Percentiles rank a stretch among this genome's conserved stretches.
Conservation (phyloP, 2,888 invertebrate species). For the Cheilosia scutellata region DNA sequence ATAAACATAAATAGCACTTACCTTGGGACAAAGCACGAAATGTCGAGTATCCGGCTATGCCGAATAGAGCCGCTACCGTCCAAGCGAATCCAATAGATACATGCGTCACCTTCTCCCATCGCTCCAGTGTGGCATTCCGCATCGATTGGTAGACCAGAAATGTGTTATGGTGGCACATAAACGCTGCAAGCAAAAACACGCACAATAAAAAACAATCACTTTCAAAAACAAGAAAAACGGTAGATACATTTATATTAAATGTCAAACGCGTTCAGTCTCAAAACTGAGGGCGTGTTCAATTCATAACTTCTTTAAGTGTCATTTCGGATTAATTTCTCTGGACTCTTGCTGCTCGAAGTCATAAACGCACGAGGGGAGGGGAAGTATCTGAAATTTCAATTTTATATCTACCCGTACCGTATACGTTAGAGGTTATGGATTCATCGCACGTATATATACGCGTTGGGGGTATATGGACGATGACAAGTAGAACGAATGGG, state of each 20-base stretch:
- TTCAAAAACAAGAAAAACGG: not conserved
- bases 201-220: constrained; percentile 32
- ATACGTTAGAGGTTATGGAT: constrained; percentile 35
- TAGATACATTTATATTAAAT: too few relatives aligned
- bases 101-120: constrained; percentile 93
- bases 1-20: constrained; percentile 79
- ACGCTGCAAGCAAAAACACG: constrained; percentile 86
- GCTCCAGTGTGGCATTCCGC: constrained; percentile 89
- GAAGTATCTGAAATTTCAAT: constrained; percentile 33
- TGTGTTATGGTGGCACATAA: constrained; percentile 96
- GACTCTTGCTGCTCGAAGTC: not conserved
- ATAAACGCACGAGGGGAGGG: not conserved
- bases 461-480: not conserved
- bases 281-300: not conserved
- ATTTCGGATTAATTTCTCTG: not conserved
- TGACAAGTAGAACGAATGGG: not conserved
- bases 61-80: constrained; percentile 89
- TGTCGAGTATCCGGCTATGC: constrained; percentile 91
- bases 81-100: constrained; percentile 90
- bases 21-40: constrained; percentile 92
- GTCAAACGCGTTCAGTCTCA: not conserved
- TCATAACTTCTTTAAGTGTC: constrained; percentile 5
- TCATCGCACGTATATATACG: constrained; percentile 23
- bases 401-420: not conserved
- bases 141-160: constrained; percentile 93